These are phyloP conservation scores for Tachina fera DNA, from an alignment of 2,888 invertebrate genomes.

Conservation along the genomic window DNA sequence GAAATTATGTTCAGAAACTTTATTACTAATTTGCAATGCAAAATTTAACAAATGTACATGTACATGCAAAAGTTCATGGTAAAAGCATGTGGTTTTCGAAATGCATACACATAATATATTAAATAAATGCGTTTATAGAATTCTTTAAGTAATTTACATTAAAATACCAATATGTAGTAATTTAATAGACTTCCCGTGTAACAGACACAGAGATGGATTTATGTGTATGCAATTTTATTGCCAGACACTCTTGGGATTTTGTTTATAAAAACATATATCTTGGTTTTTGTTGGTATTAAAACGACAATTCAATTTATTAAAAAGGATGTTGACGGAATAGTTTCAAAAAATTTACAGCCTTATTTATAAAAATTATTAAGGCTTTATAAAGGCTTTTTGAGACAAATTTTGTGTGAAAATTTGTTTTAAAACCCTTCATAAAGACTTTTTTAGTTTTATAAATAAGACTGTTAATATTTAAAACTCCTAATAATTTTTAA, in stretches of 20 bases:
- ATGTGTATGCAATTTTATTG: background rate
- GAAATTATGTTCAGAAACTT: constrained; percentile 57
- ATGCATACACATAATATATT: constrained; percentile 34
- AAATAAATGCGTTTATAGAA: constrained; percentile 28
- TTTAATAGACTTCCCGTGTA: constrained; percentile 38
- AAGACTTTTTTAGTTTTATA: no score
- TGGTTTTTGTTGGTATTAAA: constrained; percentile 9
- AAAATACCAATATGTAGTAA: constrained; percentile 48
- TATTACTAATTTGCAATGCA: constrained; percentile 62
- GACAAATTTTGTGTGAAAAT: no score
- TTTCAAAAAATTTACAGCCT: background rate
- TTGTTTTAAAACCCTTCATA: no score
- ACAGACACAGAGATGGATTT: background rate
- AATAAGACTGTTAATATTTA: background rate
- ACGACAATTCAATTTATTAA: constrained; percentile 18
- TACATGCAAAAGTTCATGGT: constrained; percentile 15
- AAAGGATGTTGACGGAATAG: background rate
- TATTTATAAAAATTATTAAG: no score
- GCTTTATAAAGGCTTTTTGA: no score
- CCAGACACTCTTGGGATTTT: constrained; percentile 7
- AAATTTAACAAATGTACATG: constrained; percentile 42
- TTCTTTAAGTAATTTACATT: constrained; percentile 63
- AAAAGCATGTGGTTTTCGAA: constrained; percentile 48
- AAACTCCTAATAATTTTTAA: background rate
- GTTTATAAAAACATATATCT: constrained; percentile 13